Evolutionary conservation across 2,888 invertebrate genomes (phyloP).

Genomic region (Cryptocephalus primarius): DNA sequence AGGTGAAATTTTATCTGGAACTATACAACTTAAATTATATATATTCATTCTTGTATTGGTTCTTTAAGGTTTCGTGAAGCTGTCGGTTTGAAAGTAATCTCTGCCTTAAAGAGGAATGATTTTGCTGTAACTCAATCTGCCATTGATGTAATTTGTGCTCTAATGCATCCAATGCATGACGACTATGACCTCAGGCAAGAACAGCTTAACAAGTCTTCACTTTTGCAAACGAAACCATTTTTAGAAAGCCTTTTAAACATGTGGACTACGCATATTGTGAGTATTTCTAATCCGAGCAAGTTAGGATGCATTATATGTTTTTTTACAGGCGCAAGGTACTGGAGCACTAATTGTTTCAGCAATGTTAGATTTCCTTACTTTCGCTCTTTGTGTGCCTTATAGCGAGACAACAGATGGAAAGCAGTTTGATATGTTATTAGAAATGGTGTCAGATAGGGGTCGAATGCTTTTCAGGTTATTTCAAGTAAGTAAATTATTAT

Average conservation of each 20-base stretch:
- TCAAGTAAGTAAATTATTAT: constrained; percentile 45
- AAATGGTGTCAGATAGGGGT: constrained; percentile 89
- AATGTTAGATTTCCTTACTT: constrained; percentile 97
- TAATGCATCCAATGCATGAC: constrained; percentile 97
- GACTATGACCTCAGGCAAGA: constrained; percentile 96
- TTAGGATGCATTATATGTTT: constrained; percentile 3
- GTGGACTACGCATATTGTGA: constrained; percentile 90
- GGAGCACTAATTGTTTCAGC: constrained; percentile 94
- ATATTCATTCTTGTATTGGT: too few species aligned
- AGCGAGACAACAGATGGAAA: constrained; percentile 97
- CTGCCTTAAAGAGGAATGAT: constrained; percentile 77
- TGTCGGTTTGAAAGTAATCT: constrained; percentile 85
- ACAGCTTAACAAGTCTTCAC: constrained; percentile 93
- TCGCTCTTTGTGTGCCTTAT: constrained; percentile 95
- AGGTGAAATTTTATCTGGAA: constrained; percentile 10
- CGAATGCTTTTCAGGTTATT: constrained; percentile 85
- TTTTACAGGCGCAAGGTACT: constrained; percentile 70
- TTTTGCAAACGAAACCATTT: constrained; percentile 84
- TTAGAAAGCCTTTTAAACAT: constrained; percentile 86
- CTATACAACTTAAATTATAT: too few species aligned
- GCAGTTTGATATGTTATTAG: constrained; percentile 85
- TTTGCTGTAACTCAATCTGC: constrained; percentile 91
- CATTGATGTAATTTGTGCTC: constrained; percentile 91
- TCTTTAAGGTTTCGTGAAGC: constrained; percentile 77
- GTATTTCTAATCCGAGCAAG: constrained; percentile 25